Evolutionary conservation across 1,140 invertebrate species (phyloP), one percentile per base, ranked within the genome.

Genomic region (Bombus pascuorum): DNA sequence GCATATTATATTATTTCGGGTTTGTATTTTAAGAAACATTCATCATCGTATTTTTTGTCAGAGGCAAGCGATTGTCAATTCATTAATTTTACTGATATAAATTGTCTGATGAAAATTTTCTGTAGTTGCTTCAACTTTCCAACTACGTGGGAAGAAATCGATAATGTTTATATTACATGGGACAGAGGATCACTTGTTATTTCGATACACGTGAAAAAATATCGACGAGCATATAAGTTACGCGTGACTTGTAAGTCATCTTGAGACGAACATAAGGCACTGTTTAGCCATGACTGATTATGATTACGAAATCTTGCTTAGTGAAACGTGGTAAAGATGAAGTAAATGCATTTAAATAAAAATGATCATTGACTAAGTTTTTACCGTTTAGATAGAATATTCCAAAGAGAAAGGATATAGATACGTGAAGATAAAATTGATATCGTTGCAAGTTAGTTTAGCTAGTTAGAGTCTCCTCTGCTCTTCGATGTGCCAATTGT

Each of bases 201-300:
- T 79, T 85, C 42, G 65, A 70, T 39, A 37, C 28, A 9, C 4
- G 28, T 22, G 32, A 47, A 28, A 13, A 83, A 87, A 59, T 92
- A 93, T 91, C 84, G 91, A 87, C 86, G 81, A 53, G 57, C 47
- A 22, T 53, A 53, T 70, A 72, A 62, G 44, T 28, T 44, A 10
- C 71, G 72, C 39, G 59, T 22, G 77, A 93, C 89, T 92, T 93
- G 84, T 93, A 93, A 82, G 92, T 92, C 88, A 88, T 93, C 91
- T 53, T 82, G 79, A 79, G 39, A 68, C 70, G 65, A 88, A 85
- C 73, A n/a, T 22, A 73, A 84, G 39, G 28, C 18, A 53, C 12
- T 32, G 12, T 37, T 79, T 59, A 74, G 42, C 22, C 75, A 62
- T 10, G 37, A 68, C 28, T 22, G 6, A 22, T 57, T 3, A 8